Conservation (phyloP, 2,888 invertebrate genomes). For the Eilema depressum region DNA sequence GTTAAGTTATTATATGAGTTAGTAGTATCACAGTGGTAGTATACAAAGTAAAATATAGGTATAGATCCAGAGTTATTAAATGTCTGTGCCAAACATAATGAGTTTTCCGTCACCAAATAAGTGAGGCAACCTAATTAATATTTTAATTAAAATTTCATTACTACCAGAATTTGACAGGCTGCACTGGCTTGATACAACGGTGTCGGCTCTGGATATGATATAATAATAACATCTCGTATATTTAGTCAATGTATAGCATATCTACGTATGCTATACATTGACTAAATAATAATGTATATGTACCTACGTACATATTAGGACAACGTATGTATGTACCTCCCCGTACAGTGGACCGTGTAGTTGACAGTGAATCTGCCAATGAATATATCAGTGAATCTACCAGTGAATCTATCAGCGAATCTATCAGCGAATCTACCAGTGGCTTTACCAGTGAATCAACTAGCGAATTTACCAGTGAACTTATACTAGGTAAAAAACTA, state of each 20-base stretch:
- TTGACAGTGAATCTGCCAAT: too few relatives aligned
- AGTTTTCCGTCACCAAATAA: constrained; percentile 16
- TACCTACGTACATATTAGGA: neutral
- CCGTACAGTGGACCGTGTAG: neutral
- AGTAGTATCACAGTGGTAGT: neutral
- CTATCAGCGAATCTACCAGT: too few relatives aligned
- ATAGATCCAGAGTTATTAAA: constrained; percentile 6
- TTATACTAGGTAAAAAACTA: neutral
- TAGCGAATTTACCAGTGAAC: neutral
- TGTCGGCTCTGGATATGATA: neutral
- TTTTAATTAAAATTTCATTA: constrained; percentile 23
- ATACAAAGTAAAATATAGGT: neutral
- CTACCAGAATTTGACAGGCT: constrained; percentile 11
- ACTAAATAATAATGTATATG: too few relatives aligned
- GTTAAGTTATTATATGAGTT: neutral
- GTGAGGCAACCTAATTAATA: constrained; percentile 17
- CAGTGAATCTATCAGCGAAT: too few relatives aligned
- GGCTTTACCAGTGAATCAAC: too few relatives aligned
- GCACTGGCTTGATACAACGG: neutral
- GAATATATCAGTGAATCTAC: too few relatives aligned
- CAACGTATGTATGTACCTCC: neutral
- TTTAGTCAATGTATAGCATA: neutral
- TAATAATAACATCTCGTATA: neutral
- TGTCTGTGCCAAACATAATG: neutral
- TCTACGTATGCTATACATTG: too few relatives aligned